These are phyloP conservation scores for Sycophaga agraensis DNA, from an alignment of 1,140 invertebrate species.

Conservation along the genomic window DNA sequence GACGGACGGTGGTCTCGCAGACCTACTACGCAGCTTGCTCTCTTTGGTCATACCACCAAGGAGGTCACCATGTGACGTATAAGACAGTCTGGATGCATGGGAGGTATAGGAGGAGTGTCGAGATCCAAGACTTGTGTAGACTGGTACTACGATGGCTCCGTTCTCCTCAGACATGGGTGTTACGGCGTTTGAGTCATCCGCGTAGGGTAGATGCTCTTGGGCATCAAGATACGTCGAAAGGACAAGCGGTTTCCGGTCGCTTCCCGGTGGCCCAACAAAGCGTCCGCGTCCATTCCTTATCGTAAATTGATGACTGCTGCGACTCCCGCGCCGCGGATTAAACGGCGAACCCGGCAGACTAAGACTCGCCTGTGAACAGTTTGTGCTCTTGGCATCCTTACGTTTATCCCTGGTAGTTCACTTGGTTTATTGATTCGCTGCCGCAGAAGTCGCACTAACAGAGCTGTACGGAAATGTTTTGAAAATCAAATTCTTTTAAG, in stretches of 20 bases:
- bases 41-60: slow-evolving; percentile 84
- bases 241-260: slow-evolving; percentile 90
- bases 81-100: slow-evolving; percentile 86
- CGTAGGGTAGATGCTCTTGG: slow-evolving; percentile 94
- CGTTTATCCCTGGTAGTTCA: too few relatives aligned
- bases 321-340: slow-evolving; percentile 83
- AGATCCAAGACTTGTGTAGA: slow-evolving; percentile 80
- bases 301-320: slow-evolving; percentile 89
- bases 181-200: slow-evolving; percentile 95
- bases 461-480: too few relatives aligned
- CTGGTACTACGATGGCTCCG: slow-evolving; percentile 88
- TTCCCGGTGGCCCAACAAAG: slow-evolving; percentile 66
- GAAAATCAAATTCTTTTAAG: too few relatives aligned
- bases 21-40: slow-evolving; percentile 74
- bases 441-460: too few relatives aligned
- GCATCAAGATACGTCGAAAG: slow-evolving; percentile 93
- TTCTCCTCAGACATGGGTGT: slow-evolving; percentile 98
- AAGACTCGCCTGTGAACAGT: slow-evolving; percentile 77
- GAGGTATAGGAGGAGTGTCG: slow-evolving; percentile 93
- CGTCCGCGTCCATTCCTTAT: slow-evolving; percentile 77
- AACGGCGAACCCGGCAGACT: slow-evolving; percentile 96
- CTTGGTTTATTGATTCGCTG: too few relatives aligned
- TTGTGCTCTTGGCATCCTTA: not conserved
- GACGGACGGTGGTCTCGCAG: slow-evolving; percentile 67
- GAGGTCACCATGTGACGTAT: slow-evolving; percentile 90